Evolutionary conservation across 2,113 vertebrate genomes (phyloP), one percentile per base, ranked within the genome.

Genomic region (Scalopus aquaticus): DNA sequence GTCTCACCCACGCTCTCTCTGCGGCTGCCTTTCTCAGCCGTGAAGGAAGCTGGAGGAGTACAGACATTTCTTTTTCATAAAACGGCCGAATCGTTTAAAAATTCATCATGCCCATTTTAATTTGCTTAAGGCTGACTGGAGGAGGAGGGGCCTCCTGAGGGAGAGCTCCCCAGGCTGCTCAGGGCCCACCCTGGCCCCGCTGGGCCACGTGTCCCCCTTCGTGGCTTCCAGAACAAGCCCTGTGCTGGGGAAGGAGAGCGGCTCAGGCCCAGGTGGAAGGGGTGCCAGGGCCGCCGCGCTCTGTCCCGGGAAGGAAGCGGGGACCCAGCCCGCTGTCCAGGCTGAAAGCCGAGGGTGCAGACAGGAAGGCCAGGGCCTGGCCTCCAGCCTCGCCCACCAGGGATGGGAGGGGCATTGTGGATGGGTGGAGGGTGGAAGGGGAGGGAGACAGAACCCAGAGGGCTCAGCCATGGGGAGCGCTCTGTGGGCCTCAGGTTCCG

Each of bases 21-120:
- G 64, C 17, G 64, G 42, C 78, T 62, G 46, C 56, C 76, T 13
- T 81, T 81, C 60, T 82, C 80, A 35, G 78, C 84, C 37, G 28
- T 51, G 19, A 86, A 37, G 79, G 69, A 39, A 54, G 37, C 0
- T 28, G 22, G 83, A 42, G 46, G 37, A 42, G 20, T 37, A 46
- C 4, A 17, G 11, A 8, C 5, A 37, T 37, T 46, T 44, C 67
- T 51, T 70, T 37, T 56, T 83, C 22, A 13, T 26, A 79, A 91
- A 94, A 60, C 35, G 28, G 73, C 39, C 26, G 42, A 64, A 64
- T 46, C 89, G 79, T 54, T 62, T 9, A 74, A 74, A 77, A 94
- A n/a, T 32, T 32, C 22, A 30, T 24, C 42, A 51, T 32, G 30
- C 24, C 51, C 46, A 67, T 64, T 39, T 87, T 12, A 49, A n/a